Evolutionary conservation across 2,888 invertebrate genomes (phyloP).

Genomic region (Ectemnius cavifrons): DNA sequence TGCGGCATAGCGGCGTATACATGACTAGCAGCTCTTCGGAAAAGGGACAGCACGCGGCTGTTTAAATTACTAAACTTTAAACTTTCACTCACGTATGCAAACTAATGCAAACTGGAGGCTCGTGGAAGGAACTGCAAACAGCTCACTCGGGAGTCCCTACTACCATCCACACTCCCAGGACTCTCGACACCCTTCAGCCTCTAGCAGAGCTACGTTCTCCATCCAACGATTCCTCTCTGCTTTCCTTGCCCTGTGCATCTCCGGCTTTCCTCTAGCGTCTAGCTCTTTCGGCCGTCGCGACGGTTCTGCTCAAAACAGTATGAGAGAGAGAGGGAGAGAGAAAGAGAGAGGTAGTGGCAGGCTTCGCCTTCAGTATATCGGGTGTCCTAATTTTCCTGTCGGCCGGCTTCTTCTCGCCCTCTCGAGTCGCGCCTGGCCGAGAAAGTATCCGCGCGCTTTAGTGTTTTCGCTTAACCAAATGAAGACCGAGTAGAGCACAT

Average conservation of each 20-base stretch:
- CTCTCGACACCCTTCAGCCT: conserved; percentile 58
- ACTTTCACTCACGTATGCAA: conserved; percentile 74
- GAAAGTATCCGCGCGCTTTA: conserved; percentile 40
- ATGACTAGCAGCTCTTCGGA: conserved; percentile 50
- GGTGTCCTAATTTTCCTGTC: conserved; percentile 63
- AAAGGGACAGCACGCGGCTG: conserved; percentile 65
- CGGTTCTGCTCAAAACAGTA: too few relatives aligned
- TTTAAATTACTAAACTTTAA: conserved; percentile 74
- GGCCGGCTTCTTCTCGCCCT: conserved; percentile 12
- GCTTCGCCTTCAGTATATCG: conserved; percentile 49
- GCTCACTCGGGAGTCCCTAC: conserved; percentile 70
- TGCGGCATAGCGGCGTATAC: conserved; percentile 19
- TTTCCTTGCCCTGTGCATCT: conserved; percentile 13
- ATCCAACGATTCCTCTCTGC: conserved; percentile 16
- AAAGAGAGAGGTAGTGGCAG: too few relatives aligned
- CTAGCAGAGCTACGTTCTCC: conserved; percentile 27
- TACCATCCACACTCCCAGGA: conserved; percentile 54
- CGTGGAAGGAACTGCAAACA: conserved; percentile 72
- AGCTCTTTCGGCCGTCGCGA: not conserved
- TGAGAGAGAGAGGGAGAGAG: conserved; percentile 7
- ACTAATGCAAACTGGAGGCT: conserved; percentile 73
- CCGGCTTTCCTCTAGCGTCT: conserved; percentile 22
- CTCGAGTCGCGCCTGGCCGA: conserved; percentile 7
- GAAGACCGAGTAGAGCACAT: conserved; percentile 60
- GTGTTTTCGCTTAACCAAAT: conserved; percentile 66